Evolutionary conservation across 2,113 vertebrate genomes (phyloP).

Genomic region (Nansenia antarctica): DNA sequence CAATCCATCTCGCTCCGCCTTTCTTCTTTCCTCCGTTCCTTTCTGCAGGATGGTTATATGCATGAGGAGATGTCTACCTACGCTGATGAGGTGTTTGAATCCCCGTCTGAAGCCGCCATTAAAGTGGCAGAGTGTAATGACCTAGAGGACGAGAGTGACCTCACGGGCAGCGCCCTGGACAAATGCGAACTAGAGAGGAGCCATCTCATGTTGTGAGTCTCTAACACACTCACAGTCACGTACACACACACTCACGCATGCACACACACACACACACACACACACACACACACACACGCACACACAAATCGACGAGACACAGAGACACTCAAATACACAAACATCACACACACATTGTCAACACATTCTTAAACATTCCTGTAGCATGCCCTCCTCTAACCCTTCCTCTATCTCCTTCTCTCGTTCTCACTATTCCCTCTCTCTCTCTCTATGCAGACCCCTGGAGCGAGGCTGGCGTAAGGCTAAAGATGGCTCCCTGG

Average conservation of each 20-base stretch:
- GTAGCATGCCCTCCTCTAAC: background rate
- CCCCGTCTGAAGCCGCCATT: slow-evolving; percentile 85
- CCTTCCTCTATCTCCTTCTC: background rate
- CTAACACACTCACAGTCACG: background rate
- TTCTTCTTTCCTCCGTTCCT: background rate
- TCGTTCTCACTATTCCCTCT: background rate
- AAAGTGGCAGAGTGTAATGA: slow-evolving; percentile 77
- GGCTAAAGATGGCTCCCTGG: slow-evolving; percentile 77
- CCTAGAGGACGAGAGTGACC: slow-evolving; percentile 78
- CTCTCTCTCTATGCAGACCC: slow-evolving; percentile 73
- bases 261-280: slow-evolving; percentile 5
- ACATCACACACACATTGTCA: background rate
- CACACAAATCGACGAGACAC: background rate
- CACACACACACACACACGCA: slow-evolving; percentile 5
- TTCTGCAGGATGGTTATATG: slow-evolving; percentile 84
- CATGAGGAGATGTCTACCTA: slow-evolving; percentile 91
- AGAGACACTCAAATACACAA: background rate
- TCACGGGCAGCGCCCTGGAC: slow-evolving; percentile 87
- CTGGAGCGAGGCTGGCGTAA: slow-evolving; percentile 95
- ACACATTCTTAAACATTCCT: background rate
- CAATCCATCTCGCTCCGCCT: too few relatives aligned
- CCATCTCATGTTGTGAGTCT: slow-evolving; percentile 91
- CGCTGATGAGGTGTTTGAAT: slow-evolving; percentile 93
- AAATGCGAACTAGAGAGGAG: slow-evolving; percentile 89
- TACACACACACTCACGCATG: background rate